Conservation (phyloP, 2,113 vertebrate species). For the Todiramphus chloris region DNA sequence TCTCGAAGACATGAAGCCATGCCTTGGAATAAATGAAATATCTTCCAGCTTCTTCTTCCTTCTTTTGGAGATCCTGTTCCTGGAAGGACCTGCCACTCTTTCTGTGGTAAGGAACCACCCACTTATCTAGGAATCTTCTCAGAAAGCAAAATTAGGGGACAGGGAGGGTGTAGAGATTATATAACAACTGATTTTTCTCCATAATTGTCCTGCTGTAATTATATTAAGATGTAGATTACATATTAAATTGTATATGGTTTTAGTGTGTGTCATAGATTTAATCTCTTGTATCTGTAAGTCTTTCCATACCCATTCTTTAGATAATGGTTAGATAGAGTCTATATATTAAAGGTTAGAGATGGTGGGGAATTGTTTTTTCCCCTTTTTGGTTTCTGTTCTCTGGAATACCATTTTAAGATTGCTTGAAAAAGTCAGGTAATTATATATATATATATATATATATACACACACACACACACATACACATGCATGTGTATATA, state of each 20-base stretch:
- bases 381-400: background rate
- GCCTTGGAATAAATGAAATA: slow-evolving; percentile 87
- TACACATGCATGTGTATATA: too few relatives aligned
- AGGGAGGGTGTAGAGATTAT: background rate
- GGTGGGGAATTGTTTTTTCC: background rate
- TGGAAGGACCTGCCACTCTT: slow-evolving; percentile 84
- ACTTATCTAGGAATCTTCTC: background rate
- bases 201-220: background rate
- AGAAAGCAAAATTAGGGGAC: background rate
- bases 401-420: background rate
- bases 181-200: background rate
- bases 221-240: background rate
- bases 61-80: slow-evolving; percentile 85
- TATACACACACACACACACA: background rate
- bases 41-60: slow-evolving; percentile 92
- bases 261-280: background rate
- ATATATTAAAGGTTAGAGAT: background rate
- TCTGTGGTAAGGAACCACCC: slow-evolving; percentile 77
- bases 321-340: background rate
- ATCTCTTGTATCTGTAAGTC: background rate
- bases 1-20: slow-evolving; percentile 87
- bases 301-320: background rate
- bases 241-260: background rate
- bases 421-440: background rate
- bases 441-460: background rate